Base-by-base conservation (phyloP, 2,797 vertebrate species). In the Rhynchotus rufescens region DNA sequence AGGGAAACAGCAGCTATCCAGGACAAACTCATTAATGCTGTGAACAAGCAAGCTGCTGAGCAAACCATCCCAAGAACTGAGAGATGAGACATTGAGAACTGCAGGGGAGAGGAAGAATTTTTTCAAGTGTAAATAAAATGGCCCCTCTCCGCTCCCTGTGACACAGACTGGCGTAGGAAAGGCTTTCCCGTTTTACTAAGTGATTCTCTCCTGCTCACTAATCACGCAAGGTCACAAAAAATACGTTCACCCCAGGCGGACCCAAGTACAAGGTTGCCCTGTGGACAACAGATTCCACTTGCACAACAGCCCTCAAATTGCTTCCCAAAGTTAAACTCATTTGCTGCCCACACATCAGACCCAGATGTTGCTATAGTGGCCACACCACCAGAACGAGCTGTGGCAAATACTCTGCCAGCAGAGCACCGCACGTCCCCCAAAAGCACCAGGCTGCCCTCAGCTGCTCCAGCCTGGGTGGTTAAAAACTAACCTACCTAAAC, bases 21-120 rank as follows among this genome's bases (percentile, higher is more conserved):
- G 52, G 91, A 57, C 12, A 80, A 91, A 64, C 12, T 32, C 21
- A 44, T 76, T 61, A 73, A 60, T 10, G 14, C 30, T 71, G 54
- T 22, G n/a, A 88, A 68, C 40, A 79, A 80, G 51, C 5, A 40
- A 92, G 65, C 23, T 76, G 57, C 56, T 68, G 47, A 84, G 61
- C 21, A 69, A 38, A 23, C 80, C 51, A 84, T 57, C 4, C 8
- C 36, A 54, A 12, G 42, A 72, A 80, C 6, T 38, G 28, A 11
- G 20, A 85, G 67, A 87, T 12, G 4, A 42, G 23, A 78, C 9
- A 17, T 77, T 57, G 5, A 34, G 13, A 80, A 92, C 19, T 34
- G 44, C 75, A 74, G 15, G 30, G 56, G 26, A 6, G 7, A 4
- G 36, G 32, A 6, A 19, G 0, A 23, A 1, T 9, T 56, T 56